Base-by-base conservation (phyloP, 2,797 vertebrate species). In the Taenioides sp. region DNA sequence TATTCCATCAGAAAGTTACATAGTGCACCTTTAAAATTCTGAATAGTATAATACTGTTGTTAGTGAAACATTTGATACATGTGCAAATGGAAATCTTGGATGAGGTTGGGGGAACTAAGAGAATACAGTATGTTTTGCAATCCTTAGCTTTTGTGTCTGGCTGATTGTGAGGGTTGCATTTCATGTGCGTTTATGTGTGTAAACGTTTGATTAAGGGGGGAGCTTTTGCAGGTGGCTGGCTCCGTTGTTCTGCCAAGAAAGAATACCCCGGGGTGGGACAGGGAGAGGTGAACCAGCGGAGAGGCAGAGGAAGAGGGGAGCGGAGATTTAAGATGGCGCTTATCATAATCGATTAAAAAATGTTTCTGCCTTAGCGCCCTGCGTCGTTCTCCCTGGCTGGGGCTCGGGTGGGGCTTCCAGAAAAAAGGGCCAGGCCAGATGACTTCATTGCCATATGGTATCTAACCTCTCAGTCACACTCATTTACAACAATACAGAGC, bases 361-460 rank as follows among this genome's bases (percentile, higher is more conserved):
- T 88, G 89, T 86, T 88, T 89, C 87, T 79, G 83, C 84, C 78
- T 87, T 81, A 62, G 84, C 83, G 71, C 87, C 86, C 87, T 49
- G 70, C 67, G 84, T 82, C 80, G 89, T 31, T 18, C 81, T 90
- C 69, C 28, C 78, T 71, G 70, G 47, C 78, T 71, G 69, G 86
- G 74, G 80, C 86, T 84, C 70, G 90, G 91, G 89, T 78, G 92
- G 86, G 83, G 87, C 79, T 90, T 87, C 76, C 78, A 85, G 78
- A 84, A 87, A 90, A 64, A 64, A 89, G 86, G 90, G 90, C 91
- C 88, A 85, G 86, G 89, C 91, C 88, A 87, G 88, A 92, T 92
- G 92, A 93, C 92, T 92, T 92, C 92, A 93, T 91, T 84, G 85
- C 88, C 91, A 91, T 92, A 88, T 93, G 92, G 88, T 91, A 87